Evolutionary conservation across 30 jellyfish, hydroid and myxozoan genomes (phyloP).

Genomic region (Chironex yamaguchii): DNA sequence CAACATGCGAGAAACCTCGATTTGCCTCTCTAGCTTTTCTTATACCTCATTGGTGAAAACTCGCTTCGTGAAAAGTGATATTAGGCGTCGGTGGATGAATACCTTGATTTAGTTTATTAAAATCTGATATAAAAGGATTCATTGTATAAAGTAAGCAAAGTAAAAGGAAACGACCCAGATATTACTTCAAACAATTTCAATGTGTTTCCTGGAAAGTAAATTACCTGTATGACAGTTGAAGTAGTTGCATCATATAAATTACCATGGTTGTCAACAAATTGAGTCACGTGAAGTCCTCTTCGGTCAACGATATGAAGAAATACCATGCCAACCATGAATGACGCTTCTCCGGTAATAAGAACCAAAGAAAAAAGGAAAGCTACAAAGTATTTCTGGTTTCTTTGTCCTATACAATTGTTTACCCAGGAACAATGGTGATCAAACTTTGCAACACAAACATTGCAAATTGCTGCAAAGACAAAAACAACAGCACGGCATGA

Average conservation of each 20-base stretch:
- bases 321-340: conserved; percentile 80
- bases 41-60: too few relatives aligned
- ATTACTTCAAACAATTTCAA: too few relatives aligned
- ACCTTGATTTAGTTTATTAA: too few relatives aligned
- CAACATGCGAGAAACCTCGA: too few relatives aligned
- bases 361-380: conserved; percentile 77
- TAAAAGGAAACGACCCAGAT: too few relatives aligned
- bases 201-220: background rate
- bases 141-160: too few relatives aligned
- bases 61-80: too few relatives aligned
- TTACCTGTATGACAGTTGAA: conserved; percentile 74
- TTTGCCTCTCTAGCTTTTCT: too few relatives aligned
- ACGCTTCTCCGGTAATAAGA: conserved; percentile 67
- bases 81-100: too few relatives aligned
- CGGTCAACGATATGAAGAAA: conserved; percentile 66
- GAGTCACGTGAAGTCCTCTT: conserved; percentile 62
- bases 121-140: too few relatives aligned
- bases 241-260: conserved; percentile 54
- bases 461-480: conserved; percentile 74
- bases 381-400: conserved; percentile 71
- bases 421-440: conserved; percentile 97
- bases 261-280: conserved; percentile 73
- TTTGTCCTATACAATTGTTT: conserved; percentile 84
- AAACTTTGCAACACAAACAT: conserved; percentile 84
- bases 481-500: conserved; percentile 18